Conservation (phyloP, 2,113 vertebrate species). For the Dryoscopus gambensis region DNA sequence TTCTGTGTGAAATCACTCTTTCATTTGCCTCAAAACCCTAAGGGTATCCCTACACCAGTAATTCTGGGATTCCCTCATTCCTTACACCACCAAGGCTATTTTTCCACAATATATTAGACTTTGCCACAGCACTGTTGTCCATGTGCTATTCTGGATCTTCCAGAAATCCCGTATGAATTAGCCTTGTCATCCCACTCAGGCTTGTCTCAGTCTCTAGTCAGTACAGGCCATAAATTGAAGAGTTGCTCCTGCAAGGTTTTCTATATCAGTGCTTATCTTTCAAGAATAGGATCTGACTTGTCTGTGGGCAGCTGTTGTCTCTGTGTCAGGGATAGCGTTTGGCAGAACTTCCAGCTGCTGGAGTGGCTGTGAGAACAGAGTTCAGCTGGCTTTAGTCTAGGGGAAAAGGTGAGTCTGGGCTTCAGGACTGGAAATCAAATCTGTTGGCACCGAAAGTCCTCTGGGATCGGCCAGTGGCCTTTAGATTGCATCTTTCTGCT, state of each 20-base stretch:
- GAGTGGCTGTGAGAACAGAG: not conserved
- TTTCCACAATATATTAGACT: rapidly evolving
- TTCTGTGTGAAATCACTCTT: not conserved
- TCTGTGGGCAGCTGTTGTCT: not conserved
- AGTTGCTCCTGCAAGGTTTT: not conserved
- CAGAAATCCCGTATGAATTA: not conserved
- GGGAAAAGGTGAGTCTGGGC: not conserved
- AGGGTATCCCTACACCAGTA: not conserved
- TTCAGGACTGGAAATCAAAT: not conserved
- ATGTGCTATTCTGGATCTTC: not conserved
- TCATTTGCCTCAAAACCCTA: not conserved
- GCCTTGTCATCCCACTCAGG: not conserved
- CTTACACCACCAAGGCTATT: not conserved
- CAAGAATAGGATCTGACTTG: not conserved
- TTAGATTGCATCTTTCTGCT: not conserved
- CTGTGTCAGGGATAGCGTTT: not conserved
- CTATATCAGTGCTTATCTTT: not conserved
- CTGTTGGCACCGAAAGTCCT: not conserved
- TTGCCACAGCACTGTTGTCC: not conserved
- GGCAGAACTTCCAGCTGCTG: not conserved
- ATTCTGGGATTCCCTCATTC: not conserved
- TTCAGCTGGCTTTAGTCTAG: not conserved
- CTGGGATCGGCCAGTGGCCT: not conserved
- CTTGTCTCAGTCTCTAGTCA: not conserved
- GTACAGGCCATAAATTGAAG: not conserved